These are phyloP conservation scores for Drosophila parvula DNA, from an alignment of 1,140 invertebrate species.

Conservation along the genomic window DNA sequence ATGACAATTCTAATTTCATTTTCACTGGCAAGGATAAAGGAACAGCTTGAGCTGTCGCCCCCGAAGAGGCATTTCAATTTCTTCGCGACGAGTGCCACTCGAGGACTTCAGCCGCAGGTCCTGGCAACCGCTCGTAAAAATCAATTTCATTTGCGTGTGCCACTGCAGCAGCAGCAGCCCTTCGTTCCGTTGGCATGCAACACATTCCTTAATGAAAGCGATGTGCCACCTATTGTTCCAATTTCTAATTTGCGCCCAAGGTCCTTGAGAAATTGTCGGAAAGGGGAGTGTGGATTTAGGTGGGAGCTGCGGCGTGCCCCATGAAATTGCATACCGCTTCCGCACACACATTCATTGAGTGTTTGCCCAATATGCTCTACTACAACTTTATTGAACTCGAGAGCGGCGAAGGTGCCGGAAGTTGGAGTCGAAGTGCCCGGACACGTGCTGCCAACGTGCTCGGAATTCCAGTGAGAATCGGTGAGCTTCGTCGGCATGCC, in stretches of 20 bases:
- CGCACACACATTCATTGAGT: constrained; percentile 37
- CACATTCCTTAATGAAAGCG: constrained; percentile 76
- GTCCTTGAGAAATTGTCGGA: constrained; percentile 70
- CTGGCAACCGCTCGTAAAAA: constrained; percentile 70
- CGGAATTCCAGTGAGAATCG: constrained; percentile 72
- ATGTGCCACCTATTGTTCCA: constrained; percentile 76
- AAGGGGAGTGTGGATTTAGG: constrained; percentile 9
- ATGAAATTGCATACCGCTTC: constrained; percentile 71
- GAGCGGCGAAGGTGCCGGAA: constrained; percentile 35
- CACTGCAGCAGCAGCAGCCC: constrained; percentile 49
- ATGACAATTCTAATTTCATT: constrained; percentile 81
- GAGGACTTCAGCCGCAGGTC: constrained; percentile 63
- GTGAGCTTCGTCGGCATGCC: constrained; percentile 61
- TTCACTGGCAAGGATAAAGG: constrained; percentile 57
- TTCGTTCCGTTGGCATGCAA: constrained; percentile 70
- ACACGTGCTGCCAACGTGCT: constrained; percentile 78
- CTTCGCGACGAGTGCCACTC: constrained; percentile 71
- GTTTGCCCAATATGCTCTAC: constrained; percentile 41
- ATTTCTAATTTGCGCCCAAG: constrained; percentile 75
- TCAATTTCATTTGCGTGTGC: constrained; percentile 71
- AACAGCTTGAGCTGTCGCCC: constrained; percentile 40
- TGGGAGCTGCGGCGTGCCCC: constrained; percentile 8
- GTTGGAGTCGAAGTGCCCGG: constrained; percentile 50
- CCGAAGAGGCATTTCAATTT: constrained; percentile 71
- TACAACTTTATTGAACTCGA: constrained; percentile 56